Conservation (phyloP, 2,797 vertebrate species). For the Cottoperca gobio region DNA sequence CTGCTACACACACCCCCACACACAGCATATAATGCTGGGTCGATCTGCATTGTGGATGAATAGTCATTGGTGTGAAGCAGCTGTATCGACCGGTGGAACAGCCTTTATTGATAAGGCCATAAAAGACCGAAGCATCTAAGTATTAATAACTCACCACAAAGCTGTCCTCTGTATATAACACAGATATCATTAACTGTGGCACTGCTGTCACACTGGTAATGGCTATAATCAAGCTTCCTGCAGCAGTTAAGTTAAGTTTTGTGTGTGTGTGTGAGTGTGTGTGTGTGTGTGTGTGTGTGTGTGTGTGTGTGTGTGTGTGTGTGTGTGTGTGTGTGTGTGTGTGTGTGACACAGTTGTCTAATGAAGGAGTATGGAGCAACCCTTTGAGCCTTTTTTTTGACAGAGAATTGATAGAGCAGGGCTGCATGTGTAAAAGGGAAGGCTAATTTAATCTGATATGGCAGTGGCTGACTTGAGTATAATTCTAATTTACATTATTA, state of each 20-base stretch:
- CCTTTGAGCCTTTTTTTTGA: constrained; percentile 68
- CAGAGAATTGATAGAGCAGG: constrained; percentile 60
- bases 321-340: constrained; percentile 18
- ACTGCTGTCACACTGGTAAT: constrained; percentile 75
- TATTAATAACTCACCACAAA: constrained; percentile 75
- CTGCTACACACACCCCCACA: constrained; percentile 12
- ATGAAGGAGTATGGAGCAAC: constrained; percentile 43
- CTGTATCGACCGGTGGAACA: constrained; percentile 60
- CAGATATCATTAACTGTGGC: constrained; percentile 78
- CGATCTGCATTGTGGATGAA: constrained; percentile 63
- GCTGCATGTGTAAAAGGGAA: constrained; percentile 46
- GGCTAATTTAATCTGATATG: constrained; percentile 61
- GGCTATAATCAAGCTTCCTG: constrained; percentile 77
- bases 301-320: constrained; percentile 25
- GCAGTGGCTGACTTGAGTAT: constrained; percentile 44
- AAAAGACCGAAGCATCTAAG: constrained; percentile 60
- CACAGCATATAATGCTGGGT: constrained; percentile 29
- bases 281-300: constrained; percentile 18
- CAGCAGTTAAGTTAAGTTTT: constrained; percentile 54
- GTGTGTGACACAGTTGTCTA: constrained; percentile 25
- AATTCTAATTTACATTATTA: constrained; percentile 61
- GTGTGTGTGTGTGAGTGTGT: constrained; percentile 23
- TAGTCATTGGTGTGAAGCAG: constrained; percentile 66
- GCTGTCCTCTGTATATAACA: constrained; percentile 67
- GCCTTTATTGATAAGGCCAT: constrained; percentile 73